A percentile compares a stretch with the other conserved stretches of the same genome.
Evolutionary conservation across 1,140 invertebrate genomes (phyloP).

Genomic region (Drosophila quadrilineata): DNA sequence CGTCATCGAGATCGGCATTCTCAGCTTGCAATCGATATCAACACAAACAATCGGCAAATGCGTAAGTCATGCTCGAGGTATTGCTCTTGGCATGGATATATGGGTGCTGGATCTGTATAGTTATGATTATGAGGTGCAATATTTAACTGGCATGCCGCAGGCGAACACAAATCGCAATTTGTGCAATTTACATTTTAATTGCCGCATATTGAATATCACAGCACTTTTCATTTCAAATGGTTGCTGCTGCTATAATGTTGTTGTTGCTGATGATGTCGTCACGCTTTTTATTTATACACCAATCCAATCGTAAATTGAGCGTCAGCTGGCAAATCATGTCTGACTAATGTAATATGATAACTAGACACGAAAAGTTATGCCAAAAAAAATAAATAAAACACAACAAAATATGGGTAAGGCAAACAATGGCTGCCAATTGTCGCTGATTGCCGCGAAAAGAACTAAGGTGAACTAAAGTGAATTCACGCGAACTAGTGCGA

Average conservation of each 20-base stretch:
- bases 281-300: conserved; percentile 48
- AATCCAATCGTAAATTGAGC: conserved; percentile 27
- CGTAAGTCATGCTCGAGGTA: conserved; percentile 57
- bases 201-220: conserved; percentile 53
- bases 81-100: background rate
- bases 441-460: too few species aligned
- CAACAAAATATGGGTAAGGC: background rate
- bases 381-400: background rate
- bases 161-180: conserved; percentile 61
- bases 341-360: conserved; percentile 25
- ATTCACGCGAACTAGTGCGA: too few species aligned
- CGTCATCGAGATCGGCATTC: too few species aligned
- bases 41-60: too few species aligned
- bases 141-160: conserved; percentile 46
- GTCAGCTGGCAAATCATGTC: background rate
- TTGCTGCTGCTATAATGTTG: conserved; percentile 55
- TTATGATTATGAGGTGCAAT: conserved; percentile 49
- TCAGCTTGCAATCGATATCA: too few species aligned
- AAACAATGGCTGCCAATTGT: too few species aligned
- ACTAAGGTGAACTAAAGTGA: too few species aligned
- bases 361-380: conserved; percentile 3
- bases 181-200: conserved; percentile 77
- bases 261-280: conserved; percentile 70
- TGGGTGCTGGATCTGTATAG: background rate
- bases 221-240: conserved; percentile 31